A percentile compares a stretch with the other conserved stretches of the same genome.
Evolutionary conservation across 2,113 vertebrate genomes (phyloP).

Genomic region (Dasypus novemcinctus): DNA sequence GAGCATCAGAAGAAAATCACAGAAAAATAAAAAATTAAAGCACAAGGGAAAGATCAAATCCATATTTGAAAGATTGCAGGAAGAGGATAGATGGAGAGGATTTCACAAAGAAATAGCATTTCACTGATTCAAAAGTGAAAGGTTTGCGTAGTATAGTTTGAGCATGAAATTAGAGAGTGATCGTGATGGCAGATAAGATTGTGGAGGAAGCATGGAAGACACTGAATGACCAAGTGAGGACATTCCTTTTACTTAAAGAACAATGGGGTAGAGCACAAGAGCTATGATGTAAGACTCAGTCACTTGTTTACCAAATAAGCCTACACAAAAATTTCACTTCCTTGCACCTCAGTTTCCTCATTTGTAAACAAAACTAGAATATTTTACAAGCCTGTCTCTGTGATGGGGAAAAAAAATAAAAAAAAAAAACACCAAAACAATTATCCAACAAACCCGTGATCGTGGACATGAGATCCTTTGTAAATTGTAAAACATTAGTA

Average conservation of each 20-base stretch:
- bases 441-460: neutral
- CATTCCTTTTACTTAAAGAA: neutral
- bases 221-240: neutral
- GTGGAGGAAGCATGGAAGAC: neutral
- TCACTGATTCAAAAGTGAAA: neutral
- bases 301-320: neutral
- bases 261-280: neutral
- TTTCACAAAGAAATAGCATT: neutral
- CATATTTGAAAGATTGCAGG: neutral
- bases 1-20: neutral
- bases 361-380: slow-evolving; percentile 11
- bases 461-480: neutral
- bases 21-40: neutral
- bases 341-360: neutral
- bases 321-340: neutral
- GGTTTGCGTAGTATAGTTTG: neutral
- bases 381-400: neutral
- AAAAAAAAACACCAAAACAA: no score
- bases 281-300: neutral
- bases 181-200: neutral
- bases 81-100: neutral
- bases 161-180: neutral
- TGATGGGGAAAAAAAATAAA: neutral
- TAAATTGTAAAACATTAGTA: slow-evolving; percentile 26
- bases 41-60: neutral